These are phyloP conservation scores for Mercenaria mercenaria DNA, from an alignment of 1,140 invertebrate species.

Conservation along the genomic window DNA sequence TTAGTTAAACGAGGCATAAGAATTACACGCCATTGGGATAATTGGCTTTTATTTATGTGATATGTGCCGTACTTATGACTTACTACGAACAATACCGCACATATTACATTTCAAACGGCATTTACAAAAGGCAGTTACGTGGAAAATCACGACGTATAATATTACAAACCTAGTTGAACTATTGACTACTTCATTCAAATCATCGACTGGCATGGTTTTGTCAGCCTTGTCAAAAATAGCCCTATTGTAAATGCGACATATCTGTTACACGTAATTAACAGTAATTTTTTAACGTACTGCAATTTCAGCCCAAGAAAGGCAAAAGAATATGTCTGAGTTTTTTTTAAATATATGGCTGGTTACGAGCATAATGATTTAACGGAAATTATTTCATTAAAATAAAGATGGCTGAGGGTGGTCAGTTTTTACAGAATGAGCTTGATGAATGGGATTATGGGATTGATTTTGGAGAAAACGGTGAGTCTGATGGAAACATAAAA, in stretches of 20 bases:
- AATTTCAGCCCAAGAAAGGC: not conserved
- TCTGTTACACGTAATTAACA: constrained; percentile 58
- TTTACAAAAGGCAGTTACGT: constrained; percentile 52
- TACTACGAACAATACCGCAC: constrained; percentile 22
- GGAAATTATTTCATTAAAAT: not conserved
- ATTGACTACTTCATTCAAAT: constrained; percentile 58
- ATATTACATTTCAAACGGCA: constrained; percentile 54
- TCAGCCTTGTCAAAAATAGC: constrained; percentile 40
- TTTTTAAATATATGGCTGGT: not conserved
- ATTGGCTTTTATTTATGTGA: constrained; percentile 52
- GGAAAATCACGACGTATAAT: constrained; percentile 60
- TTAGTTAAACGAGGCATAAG: constrained; percentile 35
- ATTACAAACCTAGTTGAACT: constrained; percentile 62
- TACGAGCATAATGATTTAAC: not conserved
- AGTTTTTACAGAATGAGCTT: constrained; percentile 18
- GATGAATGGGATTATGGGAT: constrained; percentile 42
- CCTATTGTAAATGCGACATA: constrained; percentile 17
- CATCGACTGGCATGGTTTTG: constrained; percentile 29
- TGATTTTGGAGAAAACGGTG: constrained; percentile 41
- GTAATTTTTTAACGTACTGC: constrained; percentile 41
- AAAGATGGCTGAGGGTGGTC: constrained; percentile 42
- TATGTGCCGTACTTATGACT: constrained; percentile 52
- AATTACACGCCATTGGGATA: not conserved
- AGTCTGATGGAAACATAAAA: not conserved
- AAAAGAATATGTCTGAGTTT: constrained; percentile 5